Conservation (phyloP, 2,888 invertebrate genomes). For the Cactoblastis cactorum region DNA sequence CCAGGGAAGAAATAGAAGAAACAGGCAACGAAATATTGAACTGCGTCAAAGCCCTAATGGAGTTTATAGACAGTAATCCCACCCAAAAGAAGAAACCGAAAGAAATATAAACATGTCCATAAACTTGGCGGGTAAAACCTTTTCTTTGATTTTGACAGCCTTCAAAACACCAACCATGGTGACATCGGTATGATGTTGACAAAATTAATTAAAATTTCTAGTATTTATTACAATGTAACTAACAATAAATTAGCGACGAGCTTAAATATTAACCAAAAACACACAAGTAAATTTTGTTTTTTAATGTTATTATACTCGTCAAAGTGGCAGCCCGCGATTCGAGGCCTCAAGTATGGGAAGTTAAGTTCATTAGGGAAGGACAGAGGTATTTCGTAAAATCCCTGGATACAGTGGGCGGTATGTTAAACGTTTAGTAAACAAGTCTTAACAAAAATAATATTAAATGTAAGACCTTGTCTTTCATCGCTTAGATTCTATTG, state of each 20-base stretch:
- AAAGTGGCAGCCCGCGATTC: constrained; percentile 52
- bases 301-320: constrained; percentile 22
- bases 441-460: too few species aligned
- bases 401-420: constrained; percentile 61
- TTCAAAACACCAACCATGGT: background rate
- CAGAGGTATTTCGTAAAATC: constrained; percentile 59
- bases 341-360: constrained; percentile 62
- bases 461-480: too few species aligned
- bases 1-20: constrained; percentile 58
- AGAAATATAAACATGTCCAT: background rate
- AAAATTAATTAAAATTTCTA: constrained; percentile 13
- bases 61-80: constrained; percentile 49
- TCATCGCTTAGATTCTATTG: too few species aligned
- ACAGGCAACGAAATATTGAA: constrained; percentile 56
- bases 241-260: background rate
- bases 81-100: background rate
- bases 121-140: background rate
- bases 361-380: constrained; percentile 52
- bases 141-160: background rate
- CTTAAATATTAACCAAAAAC: background rate
- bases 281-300: constrained; percentile 2
- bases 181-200: background rate
- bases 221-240: constrained; percentile 6
- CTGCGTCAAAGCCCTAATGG: constrained; percentile 54
- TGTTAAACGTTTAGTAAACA: constrained; percentile 8